Conservation (phyloP, 2,797 vertebrate species). For the Semotilus atromaculatus region DNA sequence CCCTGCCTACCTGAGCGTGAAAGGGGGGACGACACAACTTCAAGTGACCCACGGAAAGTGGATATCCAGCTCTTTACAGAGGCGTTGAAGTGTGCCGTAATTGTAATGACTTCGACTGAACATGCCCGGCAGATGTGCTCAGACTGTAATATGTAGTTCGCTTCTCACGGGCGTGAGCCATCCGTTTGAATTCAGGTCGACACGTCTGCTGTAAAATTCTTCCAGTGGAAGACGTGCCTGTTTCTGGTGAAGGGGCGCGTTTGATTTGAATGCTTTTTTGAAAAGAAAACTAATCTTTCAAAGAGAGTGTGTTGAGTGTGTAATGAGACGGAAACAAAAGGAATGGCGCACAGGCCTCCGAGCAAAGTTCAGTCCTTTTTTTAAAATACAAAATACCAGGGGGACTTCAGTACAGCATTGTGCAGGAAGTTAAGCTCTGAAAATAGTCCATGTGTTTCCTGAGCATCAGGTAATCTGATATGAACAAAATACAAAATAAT, state of each 20-base stretch:
- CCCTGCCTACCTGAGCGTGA: slow-evolving; percentile 44
- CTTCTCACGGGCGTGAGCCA: not conserved
- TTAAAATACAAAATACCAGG: not conserved
- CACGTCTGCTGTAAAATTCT: slow-evolving; percentile 16
- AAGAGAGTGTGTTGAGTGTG: not conserved
- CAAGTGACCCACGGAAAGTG: slow-evolving; percentile 59
- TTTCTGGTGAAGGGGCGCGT: not conserved
- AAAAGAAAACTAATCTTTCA: slow-evolving; percentile 9
- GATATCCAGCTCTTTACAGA: slow-evolving; percentile 49
- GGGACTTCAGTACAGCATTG: not conserved
- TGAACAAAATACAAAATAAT: not conserved
- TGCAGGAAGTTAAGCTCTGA: slow-evolving; percentile 11
- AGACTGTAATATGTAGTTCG: slow-evolving; percentile 26
- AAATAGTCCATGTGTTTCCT: not conserved
- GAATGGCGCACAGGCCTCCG: not conserved
- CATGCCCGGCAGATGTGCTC: slow-evolving; percentile 50
- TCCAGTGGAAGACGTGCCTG: not conserved
- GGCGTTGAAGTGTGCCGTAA: slow-evolving; percentile 52
- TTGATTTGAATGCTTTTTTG: slow-evolving; percentile 14
- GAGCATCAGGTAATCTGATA: not conserved
- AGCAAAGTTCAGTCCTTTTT: slow-evolving; percentile 26
- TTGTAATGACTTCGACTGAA: slow-evolving; percentile 57
- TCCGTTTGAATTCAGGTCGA: slow-evolving; percentile 14
- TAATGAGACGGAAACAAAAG: slow-evolving; percentile 30
- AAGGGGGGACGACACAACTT: slow-evolving; percentile 36